Conservation (phyloP, 2,888 invertebrate genomes). For the Sphinx pinastri region DNA sequence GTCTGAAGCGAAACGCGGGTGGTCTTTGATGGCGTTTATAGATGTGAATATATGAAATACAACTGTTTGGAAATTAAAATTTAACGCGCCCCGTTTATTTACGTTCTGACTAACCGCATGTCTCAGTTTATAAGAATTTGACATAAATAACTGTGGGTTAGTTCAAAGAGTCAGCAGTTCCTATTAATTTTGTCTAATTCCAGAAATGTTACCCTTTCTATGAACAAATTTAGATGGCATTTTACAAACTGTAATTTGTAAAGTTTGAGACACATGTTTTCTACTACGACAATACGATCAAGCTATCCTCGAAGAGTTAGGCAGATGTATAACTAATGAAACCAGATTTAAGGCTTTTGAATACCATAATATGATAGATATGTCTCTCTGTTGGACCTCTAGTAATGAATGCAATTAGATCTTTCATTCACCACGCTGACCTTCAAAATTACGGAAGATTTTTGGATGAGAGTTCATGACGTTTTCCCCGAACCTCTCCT, state of each 20-base stretch:
- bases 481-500: too few relatives aligned
- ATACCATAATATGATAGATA: too few relatives aligned
- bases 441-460: too few relatives aligned
- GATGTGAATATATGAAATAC: conserved; percentile 10
- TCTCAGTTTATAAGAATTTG: conserved; percentile 5
- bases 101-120: background rate
- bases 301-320: too few relatives aligned
- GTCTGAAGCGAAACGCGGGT: conserved; percentile 3
- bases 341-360: too few relatives aligned
- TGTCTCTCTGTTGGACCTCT: too few relatives aligned
- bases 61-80: conserved; percentile 16
- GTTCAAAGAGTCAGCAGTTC: conserved; percentile 1
- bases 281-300: too few relatives aligned
- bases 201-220: background rate
- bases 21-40: conserved; percentile 22
- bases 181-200: background rate
- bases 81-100: conserved; percentile 12
- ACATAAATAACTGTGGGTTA: background rate
- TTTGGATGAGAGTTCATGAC: too few relatives aligned
- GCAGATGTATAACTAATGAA: too few relatives aligned
- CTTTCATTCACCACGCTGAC: too few relatives aligned
- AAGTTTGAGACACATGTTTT: too few relatives aligned
- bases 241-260: background rate
- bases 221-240: background rate
- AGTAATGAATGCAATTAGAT: too few relatives aligned